Conservation (phyloP, 1,140 invertebrate species). For the Drosophila lacertosa region DNA sequence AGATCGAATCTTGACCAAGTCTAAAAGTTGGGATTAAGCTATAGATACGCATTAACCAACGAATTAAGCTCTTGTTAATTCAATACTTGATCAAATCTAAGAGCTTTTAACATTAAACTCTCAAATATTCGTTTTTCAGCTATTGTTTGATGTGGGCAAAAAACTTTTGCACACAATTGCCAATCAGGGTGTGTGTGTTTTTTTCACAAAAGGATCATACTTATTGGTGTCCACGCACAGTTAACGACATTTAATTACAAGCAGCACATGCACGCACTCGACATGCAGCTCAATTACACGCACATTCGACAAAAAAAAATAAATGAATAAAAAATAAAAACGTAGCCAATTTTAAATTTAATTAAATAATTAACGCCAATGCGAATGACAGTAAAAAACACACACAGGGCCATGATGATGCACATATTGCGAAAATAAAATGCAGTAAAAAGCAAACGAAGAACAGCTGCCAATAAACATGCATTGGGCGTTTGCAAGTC, state of each 20-base stretch:
- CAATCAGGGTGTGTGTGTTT: constrained; percentile 17
- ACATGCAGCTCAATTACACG: constrained; percentile 53
- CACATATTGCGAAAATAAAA: constrained; percentile 6
- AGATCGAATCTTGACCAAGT: too few relatives aligned
- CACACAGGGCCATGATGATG: not conserved
- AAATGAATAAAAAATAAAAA: too few relatives aligned
- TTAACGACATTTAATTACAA: constrained; percentile 57
- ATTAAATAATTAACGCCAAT: constrained; percentile 58
- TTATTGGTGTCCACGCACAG: constrained; percentile 18
- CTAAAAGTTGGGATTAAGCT: too few relatives aligned
- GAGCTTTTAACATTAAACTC: not conserved
- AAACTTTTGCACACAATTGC: constrained; percentile 19
- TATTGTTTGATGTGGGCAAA: not conserved
- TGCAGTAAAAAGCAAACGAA: constrained; percentile 2
- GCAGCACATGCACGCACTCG: constrained; percentile 27
- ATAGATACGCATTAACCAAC: not conserved
- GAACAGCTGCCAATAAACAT: constrained; percentile 28
- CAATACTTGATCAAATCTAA: not conserved
- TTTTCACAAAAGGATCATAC: constrained; percentile 13
- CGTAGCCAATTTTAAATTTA: constrained; percentile 50
- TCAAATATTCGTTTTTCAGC: not conserved
- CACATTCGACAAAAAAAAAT: constrained; percentile 29
- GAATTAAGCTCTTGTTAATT: not conserved
- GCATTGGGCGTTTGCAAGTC: constrained; percentile 6
- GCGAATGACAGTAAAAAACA: constrained; percentile 20